These are phyloP conservation scores for Brachynemurus nebulosus DNA, from an alignment of 2,888 invertebrate genomes.

Conservation along the genomic window DNA sequence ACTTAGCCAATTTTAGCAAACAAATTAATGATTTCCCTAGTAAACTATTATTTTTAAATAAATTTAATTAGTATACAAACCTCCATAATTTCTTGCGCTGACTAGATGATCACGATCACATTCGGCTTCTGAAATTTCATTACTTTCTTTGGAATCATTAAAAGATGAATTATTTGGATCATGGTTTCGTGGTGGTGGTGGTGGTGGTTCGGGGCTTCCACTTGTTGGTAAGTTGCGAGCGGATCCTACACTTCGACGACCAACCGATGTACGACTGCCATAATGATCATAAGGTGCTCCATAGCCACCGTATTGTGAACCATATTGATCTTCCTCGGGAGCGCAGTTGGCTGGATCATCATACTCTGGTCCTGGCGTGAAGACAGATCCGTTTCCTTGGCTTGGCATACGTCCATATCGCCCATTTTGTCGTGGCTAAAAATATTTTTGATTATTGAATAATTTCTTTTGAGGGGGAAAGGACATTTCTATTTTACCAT, in stretches of 20 bases:
- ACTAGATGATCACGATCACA: constrained; percentile 70
- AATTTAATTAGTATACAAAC: no score
- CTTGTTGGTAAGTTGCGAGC: constrained; percentile 43
- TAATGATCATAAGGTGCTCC: constrained; percentile 85
- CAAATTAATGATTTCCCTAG: no score
- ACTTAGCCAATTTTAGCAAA: no score
- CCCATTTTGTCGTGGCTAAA: constrained; percentile 49
- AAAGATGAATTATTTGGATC: constrained; percentile 63
- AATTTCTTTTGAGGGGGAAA: neutral
- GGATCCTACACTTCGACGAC: constrained; percentile 43
- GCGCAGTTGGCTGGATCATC: constrained; percentile 89
- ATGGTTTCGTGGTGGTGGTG: constrained; percentile 71
- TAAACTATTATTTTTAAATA: no score
- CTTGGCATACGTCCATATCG: constrained; percentile 47
- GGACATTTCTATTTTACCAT: constrained; percentile 49
- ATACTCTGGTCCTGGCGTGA: constrained; percentile 75
- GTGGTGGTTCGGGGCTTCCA: constrained; percentile 46
- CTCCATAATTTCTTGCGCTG: constrained; percentile 72
- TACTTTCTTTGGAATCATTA: constrained; percentile 89
- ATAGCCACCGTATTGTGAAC: constrained; percentile 58
- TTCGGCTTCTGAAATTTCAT: constrained; percentile 87
- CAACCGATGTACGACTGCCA: constrained; percentile 64
- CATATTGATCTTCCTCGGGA: constrained; percentile 83
- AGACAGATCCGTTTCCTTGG: constrained; percentile 67
- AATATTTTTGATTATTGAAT: neutral